Base-by-base conservation (phyloP, 2,888 invertebrate species). In the Tipula helvola region DNA sequence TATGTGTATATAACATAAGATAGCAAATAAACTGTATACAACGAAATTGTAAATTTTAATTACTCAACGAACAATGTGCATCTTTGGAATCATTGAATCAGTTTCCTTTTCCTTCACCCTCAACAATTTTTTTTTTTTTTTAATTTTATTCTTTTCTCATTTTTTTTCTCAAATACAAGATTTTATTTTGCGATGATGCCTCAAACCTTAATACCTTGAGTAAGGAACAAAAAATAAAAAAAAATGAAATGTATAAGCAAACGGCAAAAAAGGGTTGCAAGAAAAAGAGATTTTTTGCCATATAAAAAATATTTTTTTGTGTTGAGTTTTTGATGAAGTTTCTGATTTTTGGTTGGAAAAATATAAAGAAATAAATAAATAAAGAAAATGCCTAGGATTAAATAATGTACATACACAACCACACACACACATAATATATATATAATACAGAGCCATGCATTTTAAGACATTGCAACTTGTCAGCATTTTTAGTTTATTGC, bases 31-130 rank as follows among this genome's bases (percentile, higher is more conserved):
- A 87, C 87, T 87, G 87, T 87, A 87, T 87, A 87, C 87, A 88
- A 87, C 87, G 87, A 87, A 88, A 87, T 88, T 88, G 87, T 88
- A 87, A 88, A 87, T 88, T 88, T 88, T 88, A 88, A 88, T 88
- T 88, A 88, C 88, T 88, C 87, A 87, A 87, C 87, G 83, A 86
- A 87, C 87, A 88, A 87, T 88, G 71, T 71, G 87, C 87, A 87
- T 87, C 87, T 87, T 87, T 85, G 85, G 44, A 71, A 71, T 71
- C 71, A 71, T 71, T 71, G 71, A 71, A 71, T 85, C 18, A 42
- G 85, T 85, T 85, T 85, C 85, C 85, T 42, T 85, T 85, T 85
- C 85, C 18, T 42, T 42, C 16, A 71, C 71, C 71, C 71, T 71
- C 71, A 71, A 71, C 71, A 28, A 28, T 28, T 71, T 71, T 71